Conservation (phyloP, 2,888 invertebrate species). For the Pachydiplax longipennis region DNA sequence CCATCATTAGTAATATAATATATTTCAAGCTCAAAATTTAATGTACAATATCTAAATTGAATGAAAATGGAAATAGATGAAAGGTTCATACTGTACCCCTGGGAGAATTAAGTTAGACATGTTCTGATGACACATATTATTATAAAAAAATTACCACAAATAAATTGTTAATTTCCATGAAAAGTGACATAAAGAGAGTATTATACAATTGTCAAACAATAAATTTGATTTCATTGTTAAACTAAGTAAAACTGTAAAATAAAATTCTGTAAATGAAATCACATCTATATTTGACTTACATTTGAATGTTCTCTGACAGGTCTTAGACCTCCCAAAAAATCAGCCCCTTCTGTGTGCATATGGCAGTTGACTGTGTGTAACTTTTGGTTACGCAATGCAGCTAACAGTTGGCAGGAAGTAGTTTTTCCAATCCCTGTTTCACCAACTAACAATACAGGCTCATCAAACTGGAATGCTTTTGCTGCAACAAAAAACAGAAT, state of each 20-base stretch:
- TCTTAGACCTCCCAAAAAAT: constrained; percentile 94
- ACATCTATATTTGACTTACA: constrained; percentile 11
- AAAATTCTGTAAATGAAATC: no score
- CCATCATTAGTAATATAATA: no score
- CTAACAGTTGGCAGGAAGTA: constrained; percentile 89
- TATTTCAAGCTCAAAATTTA: no score
- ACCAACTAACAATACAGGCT: constrained; percentile 94
- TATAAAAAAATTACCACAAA: neutral
- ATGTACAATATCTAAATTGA: no score
- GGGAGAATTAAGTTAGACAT: no score
- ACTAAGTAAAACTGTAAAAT: no score
- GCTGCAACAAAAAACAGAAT: constrained; percentile 56
- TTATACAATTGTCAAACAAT: no score
- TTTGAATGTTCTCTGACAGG: constrained; percentile 73
- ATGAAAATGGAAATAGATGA: no score
- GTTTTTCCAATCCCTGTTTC: constrained; percentile 99
- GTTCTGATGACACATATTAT: no score
- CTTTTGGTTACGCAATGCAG: constrained; percentile 70
- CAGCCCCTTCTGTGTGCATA: constrained; percentile 97
- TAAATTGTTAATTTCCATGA: neutral
- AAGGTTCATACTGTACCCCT: no score
- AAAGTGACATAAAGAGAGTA: no score
- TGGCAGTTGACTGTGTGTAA: constrained; percentile 94
- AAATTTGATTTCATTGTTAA: no score
- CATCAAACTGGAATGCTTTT: constrained; percentile 88